Evolutionary conservation across 2,888 invertebrate genomes (phyloP), one percentile per base, ranked within the genome.

Genomic region (Phortica magna): DNA sequence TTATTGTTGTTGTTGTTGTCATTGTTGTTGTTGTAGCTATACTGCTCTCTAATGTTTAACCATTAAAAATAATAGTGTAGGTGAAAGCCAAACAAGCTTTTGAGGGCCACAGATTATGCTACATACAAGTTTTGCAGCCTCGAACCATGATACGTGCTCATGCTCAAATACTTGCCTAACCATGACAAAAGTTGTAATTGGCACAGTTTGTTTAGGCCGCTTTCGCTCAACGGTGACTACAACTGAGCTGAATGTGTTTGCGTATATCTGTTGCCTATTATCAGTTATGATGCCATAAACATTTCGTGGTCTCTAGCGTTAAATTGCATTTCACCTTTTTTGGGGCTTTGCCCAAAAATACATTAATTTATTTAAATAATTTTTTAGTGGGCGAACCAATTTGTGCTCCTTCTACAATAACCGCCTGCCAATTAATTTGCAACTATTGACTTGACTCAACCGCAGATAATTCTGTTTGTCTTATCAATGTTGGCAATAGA

Each of bases 61-160:
- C 85, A 87, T 88, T 86, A 86, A 88, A 87, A 86, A 88, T 86
- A 86, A 86, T 87, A 85, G 85, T 86, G 84, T 80, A 71, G 70
- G 70, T 71, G 53, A 55, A 9, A 53, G 70, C 22, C 70, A 71
- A 61, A 61, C 61, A 19, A 22, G 61, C 22, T 61, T 22, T 19
- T 48, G 48, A 22, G 61, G 61, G 22, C 22, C 10, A 22, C 22
- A 19, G 61, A 61, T 61, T 61, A 22, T 17, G 43, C 43, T n/a
- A n/a, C n/a, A 43, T 48, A 61, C 19, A 61, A 61, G 17, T 61
- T 55, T 55, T 55, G 14, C 55, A 55, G 55, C 10, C 17, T 55
- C 5, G 55, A 10, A 7, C 17, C 55, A 7, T 10, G n/a, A 55
- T 55, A 2, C n/a, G 17, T n/a, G 7, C 55, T n/a, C 55, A n/a